Percentiles rank a stretch among this genome's conserved stretches.
Conservation (phyloP, 2,113 vertebrate genomes). For the Pygoscelis antarcticus region DNA sequence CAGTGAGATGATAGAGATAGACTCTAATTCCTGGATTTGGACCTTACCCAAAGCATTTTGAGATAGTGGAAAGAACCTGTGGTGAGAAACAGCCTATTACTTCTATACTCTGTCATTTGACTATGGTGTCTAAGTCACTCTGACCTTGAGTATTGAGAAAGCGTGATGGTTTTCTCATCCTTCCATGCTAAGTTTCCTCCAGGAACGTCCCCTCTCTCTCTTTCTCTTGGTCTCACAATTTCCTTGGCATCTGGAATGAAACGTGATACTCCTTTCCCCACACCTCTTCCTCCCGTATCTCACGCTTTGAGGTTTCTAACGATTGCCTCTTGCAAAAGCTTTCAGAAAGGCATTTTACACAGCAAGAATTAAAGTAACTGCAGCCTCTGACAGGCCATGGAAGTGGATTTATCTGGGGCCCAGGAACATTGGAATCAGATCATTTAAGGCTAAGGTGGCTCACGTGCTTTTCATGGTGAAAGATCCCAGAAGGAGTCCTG, state of each 20-base stretch:
- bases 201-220: not conserved
- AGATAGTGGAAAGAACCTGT: not conserved
- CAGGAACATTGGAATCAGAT: not conserved
- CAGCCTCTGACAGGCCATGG: not conserved
- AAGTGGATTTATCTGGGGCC: not conserved
- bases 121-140: not conserved
- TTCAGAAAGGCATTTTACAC: not conserved
- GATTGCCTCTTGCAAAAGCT: not conserved
- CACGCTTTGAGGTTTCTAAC: not conserved
- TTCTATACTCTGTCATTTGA: not conserved
- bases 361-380: not conserved
- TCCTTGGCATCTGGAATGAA: not conserved
- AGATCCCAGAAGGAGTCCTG: not conserved
- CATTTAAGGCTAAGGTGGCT: not conserved
- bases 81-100: not conserved
- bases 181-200: not conserved
- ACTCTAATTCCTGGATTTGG: not conserved
- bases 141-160: not conserved
- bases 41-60: not conserved
- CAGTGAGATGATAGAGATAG: not conserved
- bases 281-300: not conserved
- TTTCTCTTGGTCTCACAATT: not conserved
- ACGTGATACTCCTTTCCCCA: not conserved
- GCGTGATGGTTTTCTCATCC: not conserved
- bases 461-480: not conserved